Base-by-base conservation (phyloP, 2,888 invertebrate genomes). In the Hipparchia sbordonii region DNA sequence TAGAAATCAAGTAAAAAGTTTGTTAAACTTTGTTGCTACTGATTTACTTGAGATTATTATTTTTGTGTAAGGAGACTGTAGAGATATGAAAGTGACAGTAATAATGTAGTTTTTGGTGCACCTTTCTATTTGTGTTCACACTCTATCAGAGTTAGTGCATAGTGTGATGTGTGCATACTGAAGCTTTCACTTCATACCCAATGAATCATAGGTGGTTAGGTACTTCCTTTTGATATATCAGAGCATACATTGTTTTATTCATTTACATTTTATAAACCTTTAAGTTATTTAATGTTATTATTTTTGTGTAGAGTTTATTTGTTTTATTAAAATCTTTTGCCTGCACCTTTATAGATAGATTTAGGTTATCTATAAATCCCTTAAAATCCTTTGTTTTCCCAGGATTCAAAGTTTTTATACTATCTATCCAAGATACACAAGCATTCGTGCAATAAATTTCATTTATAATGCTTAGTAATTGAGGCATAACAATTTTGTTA, bases 161-260 rank as follows among this genome's bases (percentile, higher is more conserved):
- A 5, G 39, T 79, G 84, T 85, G 86, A 85, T 84, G 83, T 83
- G 82, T 83, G 81, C 85, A 87, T 86, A 85, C 84, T 82, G 82
- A 77, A 85, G 86, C 91, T 91, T 91, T 91, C 91, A 91, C 91
- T 89, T 87, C 77, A 79, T 76, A 79, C 77, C 54, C 66, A 81
- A 82, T 81, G 82, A 84, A 81, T 81, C 81, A 82, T 79, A 33
- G 51, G 9, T 13, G 13, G 13, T 52, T 65, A 48, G 48, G 48
- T 48, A 79, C 77, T 79, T 76, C 73, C 76, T 76, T 72, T 73
- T 74, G 33, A 67, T 70, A 72, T 63, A 54, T 45, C 45, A 48
- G 48, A 60, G 4, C 57, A 61, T 33, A 74, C 23, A 63, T n/a
- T n/a, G 0, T 13, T 65, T 66, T 66, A 66, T 61, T 71, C 39